Base-by-base conservation (phyloP, 2,888 invertebrate species). In the Calephelis perditalis region DNA sequence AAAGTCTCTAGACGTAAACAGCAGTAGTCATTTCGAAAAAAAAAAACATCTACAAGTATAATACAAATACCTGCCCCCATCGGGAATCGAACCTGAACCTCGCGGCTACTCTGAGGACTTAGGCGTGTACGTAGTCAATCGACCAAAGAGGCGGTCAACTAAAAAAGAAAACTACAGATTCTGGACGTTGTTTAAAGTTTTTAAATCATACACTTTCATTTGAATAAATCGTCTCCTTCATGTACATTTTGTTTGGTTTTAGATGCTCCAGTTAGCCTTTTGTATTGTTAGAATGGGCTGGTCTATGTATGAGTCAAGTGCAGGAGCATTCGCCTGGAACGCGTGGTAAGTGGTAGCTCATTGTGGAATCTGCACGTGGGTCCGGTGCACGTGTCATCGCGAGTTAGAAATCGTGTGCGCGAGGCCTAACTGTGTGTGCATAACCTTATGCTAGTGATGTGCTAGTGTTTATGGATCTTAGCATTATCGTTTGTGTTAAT, bases 271-370 rank as follows among this genome's bases (percentile, higher is more conserved):
- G 82, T 82, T 79, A 79, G 67, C 67, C 71, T 72, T 84, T 86
- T 88, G 67, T 62, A 64, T 68, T 67, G 70, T 72, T 75, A 76
- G 84, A 84, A 80, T 86, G 86, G 87, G 86, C 78, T 76, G 76
- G 84, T 76, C 74, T 68, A 67, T 72, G 73, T 75, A 65, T 74
- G 82, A 86, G 85, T 88, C 86, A 87, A 86, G 88, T 87, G 87
- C 84, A 84, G 85, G 86, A 81, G 75, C 86, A 76, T 70, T 78
- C 77, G 84, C 68, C 82, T 86, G 89, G 87, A 89, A 89, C 89
- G 81, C 68, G 68, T 67, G 66, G 40, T 40, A 40, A 40, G 8
- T 40, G 40, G 68, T 69, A 70, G 73, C 77, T 84, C 87, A 86
- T 81, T 79, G 79, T 75, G 78, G 77, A 78, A 73, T 76, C 82